Evolutionary conservation across 2,797 vertebrate species (phyloP).

Genomic region (Melanotaenia maccullochi): DNA sequence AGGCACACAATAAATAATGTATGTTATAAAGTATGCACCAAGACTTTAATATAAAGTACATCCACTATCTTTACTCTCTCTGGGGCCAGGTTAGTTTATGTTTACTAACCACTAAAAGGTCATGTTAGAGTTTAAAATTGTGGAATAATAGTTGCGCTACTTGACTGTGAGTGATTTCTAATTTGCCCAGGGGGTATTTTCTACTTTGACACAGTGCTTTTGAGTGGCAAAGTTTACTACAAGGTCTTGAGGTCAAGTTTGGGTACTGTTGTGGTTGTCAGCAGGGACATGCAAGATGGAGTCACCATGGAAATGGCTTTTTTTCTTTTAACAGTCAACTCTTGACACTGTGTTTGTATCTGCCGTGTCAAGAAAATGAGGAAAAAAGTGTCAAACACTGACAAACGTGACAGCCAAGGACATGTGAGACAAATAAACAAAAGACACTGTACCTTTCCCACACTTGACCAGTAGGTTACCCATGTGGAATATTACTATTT

Average conservation of each 20-base stretch:
- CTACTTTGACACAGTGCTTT: slow-evolving; percentile 49
- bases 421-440: slow-evolving; percentile 50
- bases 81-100: slow-evolving; percentile 32
- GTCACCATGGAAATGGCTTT: slow-evolving; percentile 25
- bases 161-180: slow-evolving; percentile 16
- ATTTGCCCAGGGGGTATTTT: slow-evolving; percentile 21
- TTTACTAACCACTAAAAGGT: slow-evolving; percentile 48
- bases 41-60: slow-evolving; percentile 2
- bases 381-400: slow-evolving; percentile 52
- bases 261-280: slow-evolving; percentile 49
- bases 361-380: slow-evolving; percentile 36
- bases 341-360: slow-evolving; percentile 57
- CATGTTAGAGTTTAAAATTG: slow-evolving; percentile 29
- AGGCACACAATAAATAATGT: slow-evolving; percentile 5
- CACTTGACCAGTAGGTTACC: slow-evolving; percentile 47
- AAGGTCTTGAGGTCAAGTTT: slow-evolving; percentile 47
- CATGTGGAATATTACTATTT: slow-evolving; percentile 54
- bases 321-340: slow-evolving; percentile 41
- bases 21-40: slow-evolving; percentile 17
- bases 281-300: slow-evolving; percentile 13
- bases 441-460: slow-evolving; percentile 25
- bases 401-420: slow-evolving; percentile 61
- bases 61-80: slow-evolving; percentile 8
- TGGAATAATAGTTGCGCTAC: slow-evolving; percentile 13
- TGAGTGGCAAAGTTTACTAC: slow-evolving; percentile 35